Evolutionary conservation across 1,140 invertebrate species (phyloP), one percentile per base, ranked within the genome.

Genomic region (Euborellia annulipes): DNA sequence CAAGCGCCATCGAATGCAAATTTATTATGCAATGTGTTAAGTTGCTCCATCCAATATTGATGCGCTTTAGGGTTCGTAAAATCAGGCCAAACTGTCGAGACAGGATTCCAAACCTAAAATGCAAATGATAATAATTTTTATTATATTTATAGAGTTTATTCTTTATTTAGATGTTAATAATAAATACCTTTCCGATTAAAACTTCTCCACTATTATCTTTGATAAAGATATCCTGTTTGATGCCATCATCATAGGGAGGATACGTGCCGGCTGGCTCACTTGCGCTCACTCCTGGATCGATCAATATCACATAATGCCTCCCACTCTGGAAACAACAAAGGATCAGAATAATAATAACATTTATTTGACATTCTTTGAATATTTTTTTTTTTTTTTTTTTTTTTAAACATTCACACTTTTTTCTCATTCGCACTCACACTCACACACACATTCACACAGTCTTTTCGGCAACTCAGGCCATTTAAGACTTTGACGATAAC

Each of bases 1-100:
- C 85, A 88, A 36, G 73, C 71, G 11, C 87, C 89, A 59, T 92
- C 88, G 59, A 79, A 85, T 41, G 69, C 58, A 40, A 86, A 64
- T 38, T 63, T 51, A 2, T 77, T 59, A 49, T 88, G 76, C 54
- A 86, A 76, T 11, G 65, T 55, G 14, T 64, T 62, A 55, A 89
- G 65, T 71, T 86, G 78, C 43, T 72, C 64, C 1, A 72, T 65
- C 78, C 85, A 92, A 60, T 88, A 92, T 1, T 72, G 58, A 1
- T 71, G 66, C 0, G 76, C 69, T 39, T 77, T 76, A 0, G 85
- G 83, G 64, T 88, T 71, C 3, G 81, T 85, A 57, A 91, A 91
- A 64, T 93, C 88, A 0, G 85, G 85, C 72, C 78, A 91, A 8
- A 81, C 78, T 1, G 83, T 85, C 0, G 70, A 69, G 21, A 66